These are phyloP conservation scores for Physella acuta DNA, from an alignment of 1,140 invertebrate species.

Conservation along the genomic window DNA sequence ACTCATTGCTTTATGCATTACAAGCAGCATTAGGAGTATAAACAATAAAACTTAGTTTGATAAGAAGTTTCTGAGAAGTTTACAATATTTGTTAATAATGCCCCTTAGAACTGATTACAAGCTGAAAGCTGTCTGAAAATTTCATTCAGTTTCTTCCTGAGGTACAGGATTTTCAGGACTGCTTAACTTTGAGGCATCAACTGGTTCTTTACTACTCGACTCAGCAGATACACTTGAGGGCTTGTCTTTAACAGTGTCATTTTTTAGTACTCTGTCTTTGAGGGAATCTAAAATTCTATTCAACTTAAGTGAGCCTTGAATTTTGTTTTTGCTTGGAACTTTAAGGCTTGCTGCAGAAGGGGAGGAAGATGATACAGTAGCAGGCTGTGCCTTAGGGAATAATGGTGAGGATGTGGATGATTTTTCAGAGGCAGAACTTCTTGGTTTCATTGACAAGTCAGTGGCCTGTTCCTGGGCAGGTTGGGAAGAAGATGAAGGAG, in stretches of 20 bases:
- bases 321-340: slow-evolving; percentile 44
- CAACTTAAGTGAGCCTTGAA: slow-evolving; percentile 48
- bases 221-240: neutral
- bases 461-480: slow-evolving; percentile 44
- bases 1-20: too few relatives aligned
- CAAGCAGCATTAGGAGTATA: too few relatives aligned
- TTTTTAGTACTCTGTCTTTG: slow-evolving; percentile 46
- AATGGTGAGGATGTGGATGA: neutral
- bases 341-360: slow-evolving; percentile 17
- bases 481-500: slow-evolving; percentile 25
- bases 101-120: too few relatives aligned
- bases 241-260: slow-evolving; percentile 14
- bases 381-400: neutral
- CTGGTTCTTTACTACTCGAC: neutral
- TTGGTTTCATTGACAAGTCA: slow-evolving; percentile 49
- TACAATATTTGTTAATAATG: too few relatives aligned
- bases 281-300: slow-evolving; percentile 49
- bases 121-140: too few relatives aligned
- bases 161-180: too few relatives aligned
- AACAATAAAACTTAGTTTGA: too few relatives aligned
- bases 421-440: slow-evolving; percentile 16
- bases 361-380: slow-evolving; percentile 4
- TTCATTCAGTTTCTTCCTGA: too few relatives aligned
- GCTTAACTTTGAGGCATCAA: too few relatives aligned
- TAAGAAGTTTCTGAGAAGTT: too few relatives aligned